Conservation (phyloP, 1,140 invertebrate species). For the Brachionus asplanchnoidis region DNA sequence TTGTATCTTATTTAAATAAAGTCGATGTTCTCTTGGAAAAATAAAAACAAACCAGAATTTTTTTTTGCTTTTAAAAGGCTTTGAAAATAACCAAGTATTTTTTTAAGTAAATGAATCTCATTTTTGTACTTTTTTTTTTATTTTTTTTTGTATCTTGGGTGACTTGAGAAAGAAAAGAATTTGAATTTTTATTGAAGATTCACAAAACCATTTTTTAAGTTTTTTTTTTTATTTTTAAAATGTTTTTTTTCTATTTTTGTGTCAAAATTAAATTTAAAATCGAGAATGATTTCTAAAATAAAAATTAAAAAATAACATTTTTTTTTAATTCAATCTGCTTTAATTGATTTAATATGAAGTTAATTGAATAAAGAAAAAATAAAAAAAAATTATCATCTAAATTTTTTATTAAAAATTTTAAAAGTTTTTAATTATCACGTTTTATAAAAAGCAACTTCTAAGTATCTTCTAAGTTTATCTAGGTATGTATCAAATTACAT, state of each 20-base stretch:
- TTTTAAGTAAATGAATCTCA: not conserved
- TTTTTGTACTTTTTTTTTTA: not conserved
- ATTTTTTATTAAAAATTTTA: not conserved
- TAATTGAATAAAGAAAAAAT: not conserved
- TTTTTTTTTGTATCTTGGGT: not conserved
- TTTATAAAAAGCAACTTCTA: no score
- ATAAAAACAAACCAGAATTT: not conserved
- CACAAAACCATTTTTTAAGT: not conserved
- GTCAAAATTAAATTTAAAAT: not conserved
- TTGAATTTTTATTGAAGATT: not conserved
- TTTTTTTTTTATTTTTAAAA: not conserved
- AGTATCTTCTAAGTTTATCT: no score
- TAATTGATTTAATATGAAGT: not conserved
- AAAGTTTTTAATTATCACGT: no score
- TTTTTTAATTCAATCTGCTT: not conserved
- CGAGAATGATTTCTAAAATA: not conserved
- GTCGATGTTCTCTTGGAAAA: not conserved
- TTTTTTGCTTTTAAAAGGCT: not conserved
- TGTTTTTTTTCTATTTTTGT: not conserved
- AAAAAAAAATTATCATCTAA: not conserved
- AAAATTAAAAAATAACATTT: not conserved
- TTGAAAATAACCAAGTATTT: not conserved
- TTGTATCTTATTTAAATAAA: not conserved
- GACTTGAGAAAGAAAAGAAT: not conserved
- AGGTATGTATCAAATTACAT: no score